Evolutionary conservation across 1,140 invertebrate species (phyloP).

Genomic region (Lysiphlebus fabarum): DNA sequence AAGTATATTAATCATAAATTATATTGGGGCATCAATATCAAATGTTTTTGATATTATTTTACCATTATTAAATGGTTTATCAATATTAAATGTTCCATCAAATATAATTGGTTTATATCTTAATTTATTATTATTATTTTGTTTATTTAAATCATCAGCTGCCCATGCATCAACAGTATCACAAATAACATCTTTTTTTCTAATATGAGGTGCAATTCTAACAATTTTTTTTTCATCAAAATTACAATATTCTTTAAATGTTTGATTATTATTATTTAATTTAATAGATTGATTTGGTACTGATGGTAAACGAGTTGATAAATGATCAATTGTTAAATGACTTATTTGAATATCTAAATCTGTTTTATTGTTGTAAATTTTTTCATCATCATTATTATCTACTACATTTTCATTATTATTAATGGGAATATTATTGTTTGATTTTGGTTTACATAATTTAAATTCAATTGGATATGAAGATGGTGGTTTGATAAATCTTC

Average conservation of each 20-base stretch:
- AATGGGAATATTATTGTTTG: conserved; percentile 18
- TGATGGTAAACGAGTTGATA: conserved; percentile 3
- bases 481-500: conserved; percentile 37
- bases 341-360: conserved; percentile 54
- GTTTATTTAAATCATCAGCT: conserved; percentile 36
- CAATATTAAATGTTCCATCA: conserved; percentile 78
- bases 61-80: conserved; percentile 57
- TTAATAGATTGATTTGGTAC: not conserved
- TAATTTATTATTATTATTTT: conserved; percentile 33
- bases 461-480: conserved; percentile 38
- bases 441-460: conserved; percentile 41
- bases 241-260: conserved; percentile 45
- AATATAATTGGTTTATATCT: conserved; percentile 67
- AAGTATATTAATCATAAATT: not conserved
- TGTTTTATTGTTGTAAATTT: conserved; percentile 25
- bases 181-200: conserved; percentile 58
- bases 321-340: conserved; percentile 36
- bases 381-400: not conserved
- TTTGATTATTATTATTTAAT: conserved; percentile 29
- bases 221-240: conserved; percentile 50
- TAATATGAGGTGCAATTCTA: conserved; percentile 48
- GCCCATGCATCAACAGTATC: conserved; percentile 62
- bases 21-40: conserved; percentile 60
- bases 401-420: conserved; percentile 11
- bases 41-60: conserved; percentile 57